Base-by-base conservation (phyloP, 1,140 invertebrate genomes). In the Augochlora pura region DNA sequence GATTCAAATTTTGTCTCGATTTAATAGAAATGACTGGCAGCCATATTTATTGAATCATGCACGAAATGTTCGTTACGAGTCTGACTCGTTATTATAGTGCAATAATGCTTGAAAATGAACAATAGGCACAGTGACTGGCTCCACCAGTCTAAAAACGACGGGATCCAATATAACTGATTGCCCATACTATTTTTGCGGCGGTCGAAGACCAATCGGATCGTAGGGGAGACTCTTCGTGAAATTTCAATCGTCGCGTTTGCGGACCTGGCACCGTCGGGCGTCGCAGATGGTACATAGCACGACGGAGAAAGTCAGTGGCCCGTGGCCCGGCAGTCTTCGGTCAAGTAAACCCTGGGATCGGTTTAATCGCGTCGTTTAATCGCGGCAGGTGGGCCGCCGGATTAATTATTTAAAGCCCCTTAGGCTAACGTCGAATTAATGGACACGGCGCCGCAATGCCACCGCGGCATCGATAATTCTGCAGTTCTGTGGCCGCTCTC, bases 321-420 rank as follows among this genome's bases (percentile, higher is more conserved):
- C 38, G 27, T 16, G 57, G 59, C 60, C 63, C 25, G 52, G 39
- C 46, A 52, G 64, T 76, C 72, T 70, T 80, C 25, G 83, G 80
- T 83, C 69, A 72, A 82, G 76, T 71, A 75, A 83, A 83, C 75
- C 81, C 67, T 25, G n/a, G 81, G 59, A 32, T 72, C 63, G 54
- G 77, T 80, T 86, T 84, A 86, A 87, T 86, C 80, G 82, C 75
- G 72, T 68, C 78, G 78, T 84, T 87, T 84, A 87, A 87, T 87
- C 85, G 85, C 54, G 65, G 74, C 60, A 77, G 70, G 18, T 46
- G 62, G 66, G 60, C 64, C 77, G 72, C 65, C 63, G 77, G 84
- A 86, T 89, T 88, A 89, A 89, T 89, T 88, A 89, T 88, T 89
- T 89, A 87, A 88, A 89, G 66, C 84, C 87, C 87, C 86, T 86